A percentile compares a stretch with the other conserved stretches of the same genome.
Evolutionary conservation across 2,797 vertebrate genomes (phyloP).

Genomic region (Hyperoplus immaculatus): DNA sequence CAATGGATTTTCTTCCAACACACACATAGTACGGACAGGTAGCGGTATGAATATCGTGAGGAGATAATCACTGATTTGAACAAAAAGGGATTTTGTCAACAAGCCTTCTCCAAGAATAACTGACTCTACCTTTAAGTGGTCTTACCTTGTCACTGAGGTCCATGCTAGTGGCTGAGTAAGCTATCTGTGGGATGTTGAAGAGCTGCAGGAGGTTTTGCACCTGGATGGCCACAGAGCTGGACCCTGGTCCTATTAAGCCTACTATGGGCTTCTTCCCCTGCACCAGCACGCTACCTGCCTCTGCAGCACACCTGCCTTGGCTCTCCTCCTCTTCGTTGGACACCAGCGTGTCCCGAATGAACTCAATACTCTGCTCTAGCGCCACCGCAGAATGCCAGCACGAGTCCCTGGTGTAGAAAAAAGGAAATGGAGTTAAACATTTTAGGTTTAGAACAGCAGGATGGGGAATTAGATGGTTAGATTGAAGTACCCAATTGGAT

Average conservation of each 20-base stretch:
- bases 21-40: no score
- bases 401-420: constrained; percentile 86
- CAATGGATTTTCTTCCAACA: no score
- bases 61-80: neutral
- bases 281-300: constrained; percentile 84
- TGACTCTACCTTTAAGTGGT: no score
- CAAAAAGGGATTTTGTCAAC: no score
- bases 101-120: no score
- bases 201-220: constrained; percentile 98
- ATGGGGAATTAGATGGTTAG: constrained; percentile 6
- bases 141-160: constrained; percentile 95
- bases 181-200: constrained; percentile 99
- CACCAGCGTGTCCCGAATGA: constrained; percentile 97
- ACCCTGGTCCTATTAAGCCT: constrained; percentile 97
- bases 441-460: constrained; percentile 36
- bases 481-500: constrained; percentile 23
- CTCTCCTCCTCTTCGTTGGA: constrained; percentile 95
- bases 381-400: constrained; percentile 99
- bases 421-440: constrained; percentile 25
- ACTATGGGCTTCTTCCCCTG: constrained; percentile 96
- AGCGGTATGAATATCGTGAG: no score
- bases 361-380: constrained; percentile 98
- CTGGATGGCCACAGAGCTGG: constrained; percentile 99
- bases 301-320: constrained; percentile 89
- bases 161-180: constrained; percentile 99